Percentiles rank a stretch among this genome's conserved stretches.
phyloP scores from a whole-genome alignment of 2,797 vertebrate genomes.

The Triplophysa yarkandensis region DNA sequence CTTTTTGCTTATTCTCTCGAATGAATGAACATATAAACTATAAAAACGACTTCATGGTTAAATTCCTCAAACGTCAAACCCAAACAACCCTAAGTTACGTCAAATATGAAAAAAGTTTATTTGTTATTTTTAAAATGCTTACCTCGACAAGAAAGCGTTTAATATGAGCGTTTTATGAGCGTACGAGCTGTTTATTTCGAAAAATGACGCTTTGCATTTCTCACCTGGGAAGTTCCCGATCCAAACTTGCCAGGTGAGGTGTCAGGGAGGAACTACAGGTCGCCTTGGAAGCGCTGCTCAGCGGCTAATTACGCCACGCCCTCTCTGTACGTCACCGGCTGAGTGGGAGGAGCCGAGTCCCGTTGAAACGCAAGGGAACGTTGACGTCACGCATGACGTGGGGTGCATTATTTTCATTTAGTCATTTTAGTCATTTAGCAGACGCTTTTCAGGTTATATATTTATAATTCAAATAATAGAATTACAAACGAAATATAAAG shows the following conservation, averaged over 20 bases:
- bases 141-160: neutral
- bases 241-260: conserved; percentile 26
- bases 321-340: conserved; percentile 48
- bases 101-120: neutral
- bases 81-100: neutral
- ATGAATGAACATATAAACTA: neutral
- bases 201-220: conserved; percentile 47
- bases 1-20: neutral
- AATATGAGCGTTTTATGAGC: neutral
- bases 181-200: neutral
- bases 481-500: neutral
- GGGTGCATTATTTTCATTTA: too few species aligned
- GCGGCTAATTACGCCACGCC: conserved; percentile 42
- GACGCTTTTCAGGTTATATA: neutral
- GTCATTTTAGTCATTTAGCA: too few species aligned
- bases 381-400: conserved; percentile 17
- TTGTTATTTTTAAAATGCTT: neutral
- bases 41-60: neutral
- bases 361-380: conserved; percentile 61
- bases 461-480: too few species aligned
- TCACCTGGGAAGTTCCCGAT: conserved; percentile 60
- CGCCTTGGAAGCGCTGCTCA: conserved; percentile 66
- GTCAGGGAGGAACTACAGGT: conserved; percentile 68
- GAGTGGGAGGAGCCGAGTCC: conserved; percentile 53
- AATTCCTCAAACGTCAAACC: neutral